Evolutionary conservation across 2,888 invertebrate genomes (phyloP).

Genomic region (Caenorhabditis sp.): DNA sequence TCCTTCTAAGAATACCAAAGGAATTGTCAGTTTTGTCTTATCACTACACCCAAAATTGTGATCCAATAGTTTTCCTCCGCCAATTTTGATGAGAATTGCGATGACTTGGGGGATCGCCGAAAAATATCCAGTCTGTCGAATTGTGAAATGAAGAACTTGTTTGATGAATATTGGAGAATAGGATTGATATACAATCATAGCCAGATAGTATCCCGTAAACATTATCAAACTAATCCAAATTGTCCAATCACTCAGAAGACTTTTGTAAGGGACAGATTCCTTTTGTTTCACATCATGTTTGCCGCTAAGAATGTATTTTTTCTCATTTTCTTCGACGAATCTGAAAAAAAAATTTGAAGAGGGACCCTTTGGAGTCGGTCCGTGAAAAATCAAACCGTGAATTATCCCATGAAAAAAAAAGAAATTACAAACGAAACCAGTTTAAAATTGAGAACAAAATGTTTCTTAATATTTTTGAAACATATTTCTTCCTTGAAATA

Average conservation of each 20-base stretch:
- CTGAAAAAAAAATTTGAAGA: constrained; percentile 11
- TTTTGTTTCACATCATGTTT: constrained; percentile 24
- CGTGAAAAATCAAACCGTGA: neutral
- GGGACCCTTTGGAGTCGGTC: neutral
- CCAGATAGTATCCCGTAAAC: constrained; percentile 49
- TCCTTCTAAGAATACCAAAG: constrained; percentile 38
- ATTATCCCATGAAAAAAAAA: too few species aligned
- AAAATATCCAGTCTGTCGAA: constrained; percentile 51
- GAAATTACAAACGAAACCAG: too few species aligned
- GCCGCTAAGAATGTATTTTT: constrained; percentile 35
- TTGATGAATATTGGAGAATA: constrained; percentile 53
- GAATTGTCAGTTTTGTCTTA: constrained; percentile 37
- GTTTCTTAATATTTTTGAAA: too few species aligned
- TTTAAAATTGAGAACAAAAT: too few species aligned
- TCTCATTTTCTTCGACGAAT: constrained; percentile 37
- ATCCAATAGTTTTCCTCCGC: constrained; percentile 42
- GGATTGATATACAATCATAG: constrained; percentile 53
- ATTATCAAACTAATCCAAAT: constrained; percentile 51
- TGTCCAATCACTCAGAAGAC: constrained; percentile 31
- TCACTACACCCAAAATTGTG: constrained; percentile 34
- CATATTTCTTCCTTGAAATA: too few species aligned
- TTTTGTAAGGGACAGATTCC: constrained; percentile 27
- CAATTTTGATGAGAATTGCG: constrained; percentile 47
- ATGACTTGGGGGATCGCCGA: constrained; percentile 48
- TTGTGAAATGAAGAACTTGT: constrained; percentile 46